Evolutionary conservation across 2,888 invertebrate genomes (phyloP), one percentile per base, ranked within the genome.

Genomic region (Lycocerus yunnanus): DNA sequence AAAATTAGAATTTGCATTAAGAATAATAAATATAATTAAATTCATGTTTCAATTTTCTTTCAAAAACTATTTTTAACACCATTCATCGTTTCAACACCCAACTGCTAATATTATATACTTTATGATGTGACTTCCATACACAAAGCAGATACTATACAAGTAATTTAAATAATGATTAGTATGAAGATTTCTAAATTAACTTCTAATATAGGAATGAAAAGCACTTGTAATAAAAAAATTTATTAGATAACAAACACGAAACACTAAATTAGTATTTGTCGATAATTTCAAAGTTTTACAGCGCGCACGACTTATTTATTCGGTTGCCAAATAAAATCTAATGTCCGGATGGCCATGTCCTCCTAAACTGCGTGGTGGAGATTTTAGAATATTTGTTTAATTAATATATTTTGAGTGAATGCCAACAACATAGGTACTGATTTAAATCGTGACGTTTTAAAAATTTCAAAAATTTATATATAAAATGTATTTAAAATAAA

Each of bases 321-420:
- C n/a, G 20, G 15, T n/a, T 20, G 61, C 15, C 61, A 63, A 43
- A 43, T 43, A 43, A 43, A 43, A 43, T 43, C 43, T 43, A 43
- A 43, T n/a, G 43, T n/a, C 43, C 8, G n/a, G 43, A 43, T 43
- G 43, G n/a, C 61, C 61, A 18, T 63, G 61, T 16, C 20, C 61
- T 20, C 61, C 15, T 18, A 63, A 63, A 63, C 8, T 63, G 61
- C 15, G 16, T n/a, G 61, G 16, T 63, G 13, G 61, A 61, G 20
- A 63, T 63, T 63, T 63, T 63, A 16, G 2, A 63, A 63, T 63
- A 63, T 63, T 63, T 63, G 18, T 63, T 63, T 63, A 63, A 63
- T 63, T 63, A 63, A 63, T 63, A 63, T 63, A 63, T 18, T 43
- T 63, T 63, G 61, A 63, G 61, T n/a, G n/a, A 63, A 63, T 20